Evolutionary conservation across 1,140 invertebrate species (phyloP), one percentile per base, ranked within the genome.

Genomic region (Colletes gigas): DNA sequence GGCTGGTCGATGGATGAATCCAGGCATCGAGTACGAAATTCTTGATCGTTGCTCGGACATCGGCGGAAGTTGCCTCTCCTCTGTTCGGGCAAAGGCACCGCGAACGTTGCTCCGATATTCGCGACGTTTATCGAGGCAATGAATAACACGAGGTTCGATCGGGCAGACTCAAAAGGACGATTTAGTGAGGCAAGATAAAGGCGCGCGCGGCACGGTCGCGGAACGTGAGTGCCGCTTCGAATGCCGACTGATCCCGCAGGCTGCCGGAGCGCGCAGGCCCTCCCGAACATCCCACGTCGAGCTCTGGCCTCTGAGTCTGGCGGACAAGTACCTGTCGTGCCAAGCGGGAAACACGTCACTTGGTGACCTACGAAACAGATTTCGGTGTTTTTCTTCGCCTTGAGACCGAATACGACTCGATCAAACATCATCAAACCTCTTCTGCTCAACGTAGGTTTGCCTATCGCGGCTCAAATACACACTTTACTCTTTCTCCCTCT

Each of bases 221-320:
- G 81, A 83, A 86, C 81, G 84, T 86, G 84, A 87, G 84, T 87
- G 85, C 84, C 85, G 85, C 84, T 78, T 77, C 76, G 78, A 66
- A 82, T 81, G 69, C 67, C 63, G 72, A 85, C 81, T 81, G 85
- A 87, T 80, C 84, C 81, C 63, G 50, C 81, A 65, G 69, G 59
- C 59, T 55, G 81, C 1, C 65, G 63, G 21, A 87, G 60, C 72
- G 85, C 84, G 85, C 85, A 87, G 77, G 85, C 67, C 84, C 84
- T 83, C 65, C 62, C 55, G 52, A 78, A 80, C 85, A 69, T 83
- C 81, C 72, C 84, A 80, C 85, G 73, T 78, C 78, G 66, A 52
- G 59, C 73, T 82, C 83, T 62, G 19, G 8, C 14, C 52, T 70
- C 67, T 55, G 66, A 21, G 52, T 55, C 39, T 60, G 50, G 54